These are phyloP conservation scores for Catharus ustulatus DNA, from an alignment of 2,797 vertebrate genomes.

Conservation along the genomic window DNA sequence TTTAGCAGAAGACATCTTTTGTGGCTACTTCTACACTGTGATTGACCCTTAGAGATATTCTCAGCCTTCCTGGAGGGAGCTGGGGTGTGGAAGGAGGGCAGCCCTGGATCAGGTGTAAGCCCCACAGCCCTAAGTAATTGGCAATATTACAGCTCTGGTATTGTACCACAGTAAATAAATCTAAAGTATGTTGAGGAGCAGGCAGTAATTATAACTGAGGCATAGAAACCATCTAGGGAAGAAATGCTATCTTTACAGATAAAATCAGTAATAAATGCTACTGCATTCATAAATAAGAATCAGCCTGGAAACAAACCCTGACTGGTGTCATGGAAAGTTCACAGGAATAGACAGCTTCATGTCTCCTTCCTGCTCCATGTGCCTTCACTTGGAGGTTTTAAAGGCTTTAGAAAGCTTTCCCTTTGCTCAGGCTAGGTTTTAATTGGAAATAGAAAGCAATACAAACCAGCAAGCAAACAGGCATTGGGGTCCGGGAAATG, in stretches of 20 bases:
- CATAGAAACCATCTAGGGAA: constrained; percentile 8
- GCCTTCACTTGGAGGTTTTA: constrained; percentile 22
- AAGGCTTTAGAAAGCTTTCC: constrained; percentile 31
- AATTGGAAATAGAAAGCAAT: constrained; percentile 32
- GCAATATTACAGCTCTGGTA: background rate
- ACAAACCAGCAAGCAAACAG: constrained; percentile 2
- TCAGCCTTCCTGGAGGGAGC: background rate
- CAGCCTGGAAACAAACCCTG: constrained; percentile 50
- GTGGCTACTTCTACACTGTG: background rate
- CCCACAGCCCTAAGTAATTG: background rate
- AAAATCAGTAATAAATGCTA: constrained; percentile 69
- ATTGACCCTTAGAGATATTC: background rate
- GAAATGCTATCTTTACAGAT: constrained; percentile 57
- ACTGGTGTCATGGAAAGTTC: constrained; percentile 58
- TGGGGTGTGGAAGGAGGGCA: background rate
- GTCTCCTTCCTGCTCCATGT: constrained; percentile 10
- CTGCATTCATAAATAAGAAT: constrained; percentile 65
- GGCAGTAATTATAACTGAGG: constrained; percentile 31
- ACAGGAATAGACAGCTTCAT: constrained; percentile 20
- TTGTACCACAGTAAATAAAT: background rate
- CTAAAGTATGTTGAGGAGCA: background rate
- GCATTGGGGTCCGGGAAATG: background rate
- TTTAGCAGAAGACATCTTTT: background rate
- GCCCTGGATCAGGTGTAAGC: background rate
- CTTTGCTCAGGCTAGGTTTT: background rate